A percentile compares a stretch with the other conserved stretches of the same genome.
Evolutionary conservation across 2,888 invertebrate genomes (phyloP).

Genomic region (Lagria hirta): DNA sequence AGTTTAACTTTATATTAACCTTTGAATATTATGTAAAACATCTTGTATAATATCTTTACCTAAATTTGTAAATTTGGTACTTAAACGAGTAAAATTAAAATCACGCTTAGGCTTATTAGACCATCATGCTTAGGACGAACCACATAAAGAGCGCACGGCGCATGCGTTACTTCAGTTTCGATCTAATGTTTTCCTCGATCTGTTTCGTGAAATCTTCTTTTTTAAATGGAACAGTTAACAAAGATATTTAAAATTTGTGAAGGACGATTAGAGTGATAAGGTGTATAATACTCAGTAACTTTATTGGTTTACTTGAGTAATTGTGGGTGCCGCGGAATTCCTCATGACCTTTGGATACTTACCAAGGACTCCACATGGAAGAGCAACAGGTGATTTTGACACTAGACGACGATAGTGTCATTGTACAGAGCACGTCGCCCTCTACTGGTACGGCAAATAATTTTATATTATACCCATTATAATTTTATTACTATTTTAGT

Average conservation of each 20-base stretch:
- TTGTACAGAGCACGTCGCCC: constrained; percentile 42
- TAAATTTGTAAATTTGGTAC: too few relatives aligned
- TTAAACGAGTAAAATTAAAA: too few relatives aligned
- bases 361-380: constrained; percentile 40
- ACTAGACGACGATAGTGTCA: constrained; percentile 42
- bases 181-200: constrained; percentile 4
- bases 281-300: constrained; percentile 6
- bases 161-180: too few relatives aligned
- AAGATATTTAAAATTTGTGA: constrained; percentile 6
- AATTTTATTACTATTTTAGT: too few relatives aligned
- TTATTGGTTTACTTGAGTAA: constrained; percentile 3
- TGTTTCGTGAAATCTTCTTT: not conserved
- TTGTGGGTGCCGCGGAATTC: constrained; percentile 35
- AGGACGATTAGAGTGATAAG: constrained; percentile 8
- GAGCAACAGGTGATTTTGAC: constrained; percentile 48
- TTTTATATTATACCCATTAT: too few relatives aligned
- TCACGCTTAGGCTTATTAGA: too few relatives aligned
- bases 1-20: too few relatives aligned
- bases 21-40: too few relatives aligned
- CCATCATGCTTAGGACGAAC: too few relatives aligned
- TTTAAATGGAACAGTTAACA: constrained; percentile 1
- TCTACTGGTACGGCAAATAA: constrained; percentile 35
- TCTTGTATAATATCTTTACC: too few relatives aligned
- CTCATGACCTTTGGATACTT: constrained; percentile 41
- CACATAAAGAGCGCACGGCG: too few relatives aligned